These are phyloP conservation scores for Lontra canadensis DNA, from an alignment of 2,113 vertebrate species.

Conservation along the genomic window DNA sequence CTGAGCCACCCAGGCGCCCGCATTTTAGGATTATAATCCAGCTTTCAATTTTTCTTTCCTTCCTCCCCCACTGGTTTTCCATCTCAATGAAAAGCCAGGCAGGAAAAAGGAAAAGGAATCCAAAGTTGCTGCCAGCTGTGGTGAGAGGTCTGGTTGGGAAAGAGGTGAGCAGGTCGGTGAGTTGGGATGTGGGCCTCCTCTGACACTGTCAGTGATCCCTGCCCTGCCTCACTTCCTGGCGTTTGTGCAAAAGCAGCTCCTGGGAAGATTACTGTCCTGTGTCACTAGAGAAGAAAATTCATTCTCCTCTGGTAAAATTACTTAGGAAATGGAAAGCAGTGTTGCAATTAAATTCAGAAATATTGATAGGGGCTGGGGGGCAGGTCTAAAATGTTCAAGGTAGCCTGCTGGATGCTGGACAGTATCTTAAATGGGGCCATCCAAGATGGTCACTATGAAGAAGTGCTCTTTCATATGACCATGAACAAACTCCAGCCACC, in stretches of 20 bases:
- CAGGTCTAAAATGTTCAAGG: conserved; percentile 23
- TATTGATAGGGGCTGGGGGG: not conserved
- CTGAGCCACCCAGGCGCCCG: too few relatives aligned
- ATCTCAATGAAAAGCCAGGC: not conserved
- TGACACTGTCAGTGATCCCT: not conserved
- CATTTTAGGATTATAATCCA: not conserved
- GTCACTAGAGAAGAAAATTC: not conserved
- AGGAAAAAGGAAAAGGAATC: conserved; percentile 25
- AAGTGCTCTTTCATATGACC: not conserved
- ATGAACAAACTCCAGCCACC: not conserved
- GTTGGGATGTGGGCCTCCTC: not conserved
- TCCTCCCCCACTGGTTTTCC: not conserved
- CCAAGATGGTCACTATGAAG: not conserved
- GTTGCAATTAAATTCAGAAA: conserved; percentile 50
- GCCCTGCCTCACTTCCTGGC: not conserved
- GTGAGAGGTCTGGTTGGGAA: not conserved
- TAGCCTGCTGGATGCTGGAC: not conserved
- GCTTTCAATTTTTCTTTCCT: not conserved
- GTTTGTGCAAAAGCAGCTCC: conserved; percentile 6
- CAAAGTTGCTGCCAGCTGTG: not conserved
- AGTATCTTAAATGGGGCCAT: not conserved
- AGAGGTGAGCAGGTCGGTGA: not conserved
- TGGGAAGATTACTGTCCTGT: not conserved
- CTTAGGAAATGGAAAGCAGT: conserved; percentile 1
- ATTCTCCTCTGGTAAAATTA: conserved; percentile 40